These are phyloP conservation scores for Sphenopsis melanotis DNA, from an alignment of 2,797 vertebrate genomes.

Conservation along the genomic window DNA sequence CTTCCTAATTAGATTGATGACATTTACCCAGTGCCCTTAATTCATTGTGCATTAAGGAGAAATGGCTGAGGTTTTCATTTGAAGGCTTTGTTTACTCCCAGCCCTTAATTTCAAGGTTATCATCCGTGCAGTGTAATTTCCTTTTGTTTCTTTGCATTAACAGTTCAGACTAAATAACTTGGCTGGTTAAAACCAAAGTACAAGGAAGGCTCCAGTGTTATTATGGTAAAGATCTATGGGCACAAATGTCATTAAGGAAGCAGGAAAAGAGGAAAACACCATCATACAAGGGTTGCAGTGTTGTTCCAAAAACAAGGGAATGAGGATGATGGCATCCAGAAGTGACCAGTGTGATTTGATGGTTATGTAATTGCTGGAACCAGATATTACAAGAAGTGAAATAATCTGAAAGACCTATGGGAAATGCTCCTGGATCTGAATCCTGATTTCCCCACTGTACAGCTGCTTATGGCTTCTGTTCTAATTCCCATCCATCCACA, in stretches of 20 bases:
- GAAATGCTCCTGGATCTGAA: background rate
- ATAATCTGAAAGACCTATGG: background rate
- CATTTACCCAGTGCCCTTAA: slow-evolving; percentile 17
- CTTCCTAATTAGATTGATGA: slow-evolving; percentile 42
- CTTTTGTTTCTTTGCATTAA: background rate
- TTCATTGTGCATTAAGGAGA: slow-evolving; percentile 1
- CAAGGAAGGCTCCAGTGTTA: background rate
- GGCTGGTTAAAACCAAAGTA: background rate
- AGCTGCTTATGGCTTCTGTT: background rate
- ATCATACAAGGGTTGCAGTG: background rate
- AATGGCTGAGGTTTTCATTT: background rate
- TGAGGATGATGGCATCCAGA: background rate
- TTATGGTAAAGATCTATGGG: background rate
- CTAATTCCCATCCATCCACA: background rate
- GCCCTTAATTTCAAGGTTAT: slow-evolving; percentile 41
- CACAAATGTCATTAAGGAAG: background rate
- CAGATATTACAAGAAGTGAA: background rate
- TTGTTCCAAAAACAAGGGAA: background rate
- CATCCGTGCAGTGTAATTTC: background rate
- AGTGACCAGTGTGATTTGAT: background rate
- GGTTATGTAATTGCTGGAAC: background rate
- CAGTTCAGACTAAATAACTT: background rate
- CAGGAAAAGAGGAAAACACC: background rate
- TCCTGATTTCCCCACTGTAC: background rate
- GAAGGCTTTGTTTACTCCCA: slow-evolving; percentile 15